Base-by-base conservation (phyloP, 2,113 vertebrate species). In the Hypanus sabinus region DNA sequence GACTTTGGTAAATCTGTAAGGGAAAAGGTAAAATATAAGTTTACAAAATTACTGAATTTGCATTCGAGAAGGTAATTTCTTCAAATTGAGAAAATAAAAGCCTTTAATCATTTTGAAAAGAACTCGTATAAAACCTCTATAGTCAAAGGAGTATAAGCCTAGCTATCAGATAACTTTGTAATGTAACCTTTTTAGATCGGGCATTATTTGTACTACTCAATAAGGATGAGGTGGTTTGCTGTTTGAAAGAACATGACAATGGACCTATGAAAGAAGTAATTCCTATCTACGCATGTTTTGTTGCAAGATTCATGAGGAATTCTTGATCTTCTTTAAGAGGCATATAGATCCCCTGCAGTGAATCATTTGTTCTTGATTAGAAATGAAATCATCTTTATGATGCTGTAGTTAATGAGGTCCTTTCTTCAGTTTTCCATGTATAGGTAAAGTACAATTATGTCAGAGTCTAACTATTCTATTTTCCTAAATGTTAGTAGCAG, bases 351-450 rank as follows among this genome's bases (percentile, higher is more conserved):
- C 30, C 30, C 62, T 4, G 14, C 30, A 33, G 62, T 57, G 6
- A 90, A 60, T 90, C n/a, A 12, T 60, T 65, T 90, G 38, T 14
- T 90, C 30, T 68, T 90, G 14, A 68, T 33, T 68, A 65, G 18
- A 90, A 20, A 10, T 68, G 85, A 65, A 90, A 68, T 14, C 87
- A 90, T 60, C 87, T 90, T 90, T 90, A n/a, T 90, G n/a, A 36
- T 30, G 65, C 16, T 33, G 60, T 12, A 68, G 57, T 90, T 33
- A 90, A 68, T 90, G 65, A 90, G 62, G 30, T 36, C 8, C 24
- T 87, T 22, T 68, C 5, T 14, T 92, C 68, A 68, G 33, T 68
- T 71, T 70, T 3, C 65, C 20, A 24, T 71, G 27, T 87, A 27
- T 22, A 24, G 22, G 20, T 38, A 24, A 38, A 71, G 9, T 10